Conservation (phyloP, 1,140 invertebrate species). For the Saccostrea echinata region DNA sequence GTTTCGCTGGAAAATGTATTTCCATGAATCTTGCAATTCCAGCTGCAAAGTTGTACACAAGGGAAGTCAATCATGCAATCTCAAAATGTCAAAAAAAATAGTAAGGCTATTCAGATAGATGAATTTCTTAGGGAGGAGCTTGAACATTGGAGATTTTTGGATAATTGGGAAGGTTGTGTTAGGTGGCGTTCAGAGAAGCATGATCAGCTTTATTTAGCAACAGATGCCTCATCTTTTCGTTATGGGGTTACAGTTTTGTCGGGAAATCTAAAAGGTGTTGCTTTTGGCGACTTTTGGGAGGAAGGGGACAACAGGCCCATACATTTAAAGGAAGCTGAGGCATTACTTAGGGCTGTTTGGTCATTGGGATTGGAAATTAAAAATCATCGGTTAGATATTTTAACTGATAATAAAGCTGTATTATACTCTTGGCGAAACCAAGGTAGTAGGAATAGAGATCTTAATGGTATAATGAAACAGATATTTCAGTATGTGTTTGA, state of each 20-base stretch:
- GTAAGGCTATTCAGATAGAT: slow-evolving; percentile 3
- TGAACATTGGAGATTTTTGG: slow-evolving; percentile 40
- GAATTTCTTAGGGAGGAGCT: slow-evolving; percentile 32
- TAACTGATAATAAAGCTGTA: slow-evolving; percentile 49
- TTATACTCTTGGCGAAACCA: slow-evolving; percentile 31
- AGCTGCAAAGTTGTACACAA: slow-evolving; percentile 42
- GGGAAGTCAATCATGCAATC: slow-evolving; percentile 36
- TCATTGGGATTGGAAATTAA: slow-evolving; percentile 13
- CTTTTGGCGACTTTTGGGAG: slow-evolving; percentile 42
- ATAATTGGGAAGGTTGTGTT: slow-evolving; percentile 40
- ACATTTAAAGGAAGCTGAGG: slow-evolving; percentile 50
- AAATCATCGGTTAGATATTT: slow-evolving; percentile 41
- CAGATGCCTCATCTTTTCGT: slow-evolving; percentile 43
- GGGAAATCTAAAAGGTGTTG: not conserved
- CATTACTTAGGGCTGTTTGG: not conserved
- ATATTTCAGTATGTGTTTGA: slow-evolving; percentile 33
- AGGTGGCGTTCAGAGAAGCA: slow-evolving; percentile 5
- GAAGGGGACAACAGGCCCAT: slow-evolving; percentile 41
- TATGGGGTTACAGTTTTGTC: slow-evolving; percentile 30
- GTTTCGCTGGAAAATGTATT: slow-evolving; percentile 50
- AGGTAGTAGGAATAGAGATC: slow-evolving; percentile 6
- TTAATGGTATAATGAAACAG: slow-evolving; percentile 43
- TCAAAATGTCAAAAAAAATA: not conserved
- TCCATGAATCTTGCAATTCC: slow-evolving; percentile 46
- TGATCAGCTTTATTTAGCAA: slow-evolving; percentile 28